Evolutionary conservation across 2,797 vertebrate genomes (phyloP).

Genomic region (Limosa lapponica): DNA sequence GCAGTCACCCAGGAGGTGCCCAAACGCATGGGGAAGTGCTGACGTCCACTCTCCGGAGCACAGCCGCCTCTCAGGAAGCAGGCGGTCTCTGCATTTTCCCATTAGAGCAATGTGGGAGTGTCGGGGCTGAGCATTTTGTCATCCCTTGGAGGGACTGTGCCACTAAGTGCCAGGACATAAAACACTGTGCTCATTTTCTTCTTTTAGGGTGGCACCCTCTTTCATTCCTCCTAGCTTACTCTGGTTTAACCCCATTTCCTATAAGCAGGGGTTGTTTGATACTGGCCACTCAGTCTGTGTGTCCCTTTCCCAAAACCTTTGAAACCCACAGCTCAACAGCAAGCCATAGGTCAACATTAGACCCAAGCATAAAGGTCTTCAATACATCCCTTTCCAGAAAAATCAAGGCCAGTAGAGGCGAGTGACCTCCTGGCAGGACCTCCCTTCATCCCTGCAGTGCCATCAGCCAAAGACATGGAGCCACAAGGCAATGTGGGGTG

Average conservation of each 20-base stretch:
- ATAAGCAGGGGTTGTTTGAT: not conserved
- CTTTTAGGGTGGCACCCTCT: not conserved
- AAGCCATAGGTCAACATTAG: not conserved
- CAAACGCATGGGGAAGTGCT: not conserved
- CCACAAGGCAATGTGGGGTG: not conserved
- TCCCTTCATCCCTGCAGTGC: not conserved
- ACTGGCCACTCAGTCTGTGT: not conserved
- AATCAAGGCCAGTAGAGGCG: not conserved
- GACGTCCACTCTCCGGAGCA: not conserved
- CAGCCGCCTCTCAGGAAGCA: accelerated
- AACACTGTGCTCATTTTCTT: not conserved
- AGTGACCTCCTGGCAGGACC: not conserved
- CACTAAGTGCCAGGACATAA: not conserved
- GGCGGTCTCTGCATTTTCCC: not conserved
- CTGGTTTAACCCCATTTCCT: not conserved
- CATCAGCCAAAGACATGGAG: not conserved
- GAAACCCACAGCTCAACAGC: not conserved
- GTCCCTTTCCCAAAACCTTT: not conserved
- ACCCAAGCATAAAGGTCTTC: not conserved
- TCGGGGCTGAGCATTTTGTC: not conserved
- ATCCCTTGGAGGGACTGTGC: not conserved
- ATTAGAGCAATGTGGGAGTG: not conserved
- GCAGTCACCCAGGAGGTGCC: not conserved
- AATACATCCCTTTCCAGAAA: not conserved
- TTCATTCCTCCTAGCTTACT: not conserved